A percentile compares a stretch with the other conserved stretches of the same genome.
phyloP scores from a whole-genome alignment of 2,797 vertebrate genomes.

The Xenentodon cancila region DNA sequence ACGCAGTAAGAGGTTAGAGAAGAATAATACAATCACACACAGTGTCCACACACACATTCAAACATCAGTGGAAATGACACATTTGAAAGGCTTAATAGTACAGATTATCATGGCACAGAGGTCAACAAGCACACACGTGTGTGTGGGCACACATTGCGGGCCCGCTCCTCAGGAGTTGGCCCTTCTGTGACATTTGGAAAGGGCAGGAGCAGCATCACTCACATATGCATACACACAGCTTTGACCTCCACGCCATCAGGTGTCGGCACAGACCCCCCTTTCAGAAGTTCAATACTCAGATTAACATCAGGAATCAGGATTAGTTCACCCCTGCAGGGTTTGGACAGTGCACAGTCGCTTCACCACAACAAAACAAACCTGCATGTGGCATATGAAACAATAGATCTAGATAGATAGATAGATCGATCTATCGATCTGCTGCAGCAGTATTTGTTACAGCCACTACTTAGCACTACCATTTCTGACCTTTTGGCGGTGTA shows the following conservation, averaged over 20 bases:
- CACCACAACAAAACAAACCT: conserved; percentile 22
- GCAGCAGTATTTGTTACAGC: no score
- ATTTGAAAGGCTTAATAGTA: conserved; percentile 57
- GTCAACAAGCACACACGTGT: conserved; percentile 27
- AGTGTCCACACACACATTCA: conserved; percentile 12
- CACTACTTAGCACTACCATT: no score
- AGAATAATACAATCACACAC: conserved; percentile 28
- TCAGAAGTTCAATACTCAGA: conserved; percentile 72
- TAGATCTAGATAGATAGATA: neutral
- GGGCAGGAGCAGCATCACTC: conserved; percentile 65
- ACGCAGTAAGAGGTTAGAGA: conserved; percentile 55
- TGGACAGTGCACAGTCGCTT: conserved; percentile 70
- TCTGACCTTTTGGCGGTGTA: no score
- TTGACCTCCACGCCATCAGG: conserved; percentile 78
- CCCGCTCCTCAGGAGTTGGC: conserved; percentile 67
- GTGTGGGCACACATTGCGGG: conserved; percentile 55
- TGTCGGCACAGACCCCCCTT: conserved; percentile 65
- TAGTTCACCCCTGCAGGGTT: conserved; percentile 64
- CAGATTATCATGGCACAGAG: conserved; percentile 44
- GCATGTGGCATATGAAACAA: conserved; percentile 3
- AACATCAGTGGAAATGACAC: conserved; percentile 35
- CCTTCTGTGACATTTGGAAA: conserved; percentile 80
- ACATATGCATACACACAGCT: conserved; percentile 44
- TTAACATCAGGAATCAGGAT: conserved; percentile 76
- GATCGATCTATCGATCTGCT: no score